phyloP scores from a whole-genome alignment of 2,888 invertebrate genomes.

The Ceriagrion tenellum region DNA sequence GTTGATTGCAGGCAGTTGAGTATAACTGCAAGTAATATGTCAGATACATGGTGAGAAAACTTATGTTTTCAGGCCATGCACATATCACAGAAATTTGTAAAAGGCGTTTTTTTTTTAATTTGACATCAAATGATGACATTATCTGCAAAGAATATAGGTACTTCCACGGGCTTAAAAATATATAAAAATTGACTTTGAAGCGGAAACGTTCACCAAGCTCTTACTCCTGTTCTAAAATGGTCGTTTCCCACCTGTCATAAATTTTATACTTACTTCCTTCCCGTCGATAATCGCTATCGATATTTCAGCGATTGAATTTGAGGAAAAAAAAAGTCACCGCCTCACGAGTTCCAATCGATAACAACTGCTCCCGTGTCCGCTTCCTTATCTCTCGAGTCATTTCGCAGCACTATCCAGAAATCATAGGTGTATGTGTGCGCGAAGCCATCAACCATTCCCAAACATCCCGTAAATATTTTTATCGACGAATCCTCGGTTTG shows the following conservation, averaged over 20 bases:
- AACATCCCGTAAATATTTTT: conserved; percentile 20
- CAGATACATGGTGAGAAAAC: too few relatives aligned
- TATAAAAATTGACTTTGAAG: too few relatives aligned
- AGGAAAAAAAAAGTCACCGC: background rate
- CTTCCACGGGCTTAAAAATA: too few relatives aligned
- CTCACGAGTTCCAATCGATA: background rate
- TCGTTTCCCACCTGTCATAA: background rate
- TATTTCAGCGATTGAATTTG: background rate
- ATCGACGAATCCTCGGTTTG: conserved; percentile 60
- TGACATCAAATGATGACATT: too few relatives aligned
- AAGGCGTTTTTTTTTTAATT: too few relatives aligned
- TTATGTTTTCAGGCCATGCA: too few relatives aligned
- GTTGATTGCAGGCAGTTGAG: too few relatives aligned
- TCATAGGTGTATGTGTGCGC: background rate
- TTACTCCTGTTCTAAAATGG: too few relatives aligned
- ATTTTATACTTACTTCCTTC: background rate
- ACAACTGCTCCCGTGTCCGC: background rate
- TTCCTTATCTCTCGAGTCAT: conserved; percentile 2
- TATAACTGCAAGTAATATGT: too few relatives aligned
- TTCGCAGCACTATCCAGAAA: background rate
- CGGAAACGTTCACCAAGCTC: too few relatives aligned
- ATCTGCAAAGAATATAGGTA: too few relatives aligned
- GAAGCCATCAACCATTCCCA: background rate
- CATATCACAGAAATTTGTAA: too few relatives aligned
- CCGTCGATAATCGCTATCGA: background rate